Conservation (phyloP, 1,140 invertebrate genomes). For the Drosophila equinoxialis region DNA sequence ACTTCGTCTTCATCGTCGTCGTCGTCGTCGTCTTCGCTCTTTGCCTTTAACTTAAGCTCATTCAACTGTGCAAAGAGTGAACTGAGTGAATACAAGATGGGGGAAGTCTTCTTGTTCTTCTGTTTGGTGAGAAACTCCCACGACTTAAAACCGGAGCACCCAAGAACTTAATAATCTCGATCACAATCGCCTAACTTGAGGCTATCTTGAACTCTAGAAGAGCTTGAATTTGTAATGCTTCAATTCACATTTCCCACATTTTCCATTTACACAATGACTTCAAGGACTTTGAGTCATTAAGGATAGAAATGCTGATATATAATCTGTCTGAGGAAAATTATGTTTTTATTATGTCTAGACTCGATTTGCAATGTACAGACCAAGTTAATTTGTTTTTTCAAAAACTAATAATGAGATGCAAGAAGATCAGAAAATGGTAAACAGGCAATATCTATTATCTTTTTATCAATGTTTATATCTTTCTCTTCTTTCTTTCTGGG, state of each 20-base stretch:
- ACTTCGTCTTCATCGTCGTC: slow-evolving; percentile 3
- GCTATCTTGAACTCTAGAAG: slow-evolving; percentile 11
- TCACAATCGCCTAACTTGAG: slow-evolving; percentile 24
- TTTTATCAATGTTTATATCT: background rate
- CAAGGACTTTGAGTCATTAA: slow-evolving; percentile 15
- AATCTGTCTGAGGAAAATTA: too few relatives aligned
- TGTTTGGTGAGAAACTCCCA: slow-evolving; percentile 65
- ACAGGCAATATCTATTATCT: background rate
- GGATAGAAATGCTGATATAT: background rate
- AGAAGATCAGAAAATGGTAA: background rate
- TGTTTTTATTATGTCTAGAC: too few relatives aligned
- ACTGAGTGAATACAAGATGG: slow-evolving; percentile 4
- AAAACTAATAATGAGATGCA: background rate
- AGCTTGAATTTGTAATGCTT: slow-evolving; percentile 25
- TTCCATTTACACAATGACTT: background rate
- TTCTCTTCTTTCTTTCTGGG: background rate
- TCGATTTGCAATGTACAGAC: too few relatives aligned
- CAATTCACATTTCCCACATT: slow-evolving; percentile 52
- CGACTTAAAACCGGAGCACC: slow-evolving; percentile 25
- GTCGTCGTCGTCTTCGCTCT: background rate
- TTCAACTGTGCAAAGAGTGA: slow-evolving; percentile 29
- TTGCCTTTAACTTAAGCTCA: slow-evolving; percentile 22
- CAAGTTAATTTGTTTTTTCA: too few relatives aligned
- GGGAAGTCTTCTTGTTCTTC: slow-evolving; percentile 26
- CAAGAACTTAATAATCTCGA: slow-evolving; percentile 44